Percentiles rank a stretch among this genome's conserved stretches.
Evolutionary conservation across 2,797 vertebrate genomes (phyloP).

Genomic region (Rhynchotus rufescens): DNA sequence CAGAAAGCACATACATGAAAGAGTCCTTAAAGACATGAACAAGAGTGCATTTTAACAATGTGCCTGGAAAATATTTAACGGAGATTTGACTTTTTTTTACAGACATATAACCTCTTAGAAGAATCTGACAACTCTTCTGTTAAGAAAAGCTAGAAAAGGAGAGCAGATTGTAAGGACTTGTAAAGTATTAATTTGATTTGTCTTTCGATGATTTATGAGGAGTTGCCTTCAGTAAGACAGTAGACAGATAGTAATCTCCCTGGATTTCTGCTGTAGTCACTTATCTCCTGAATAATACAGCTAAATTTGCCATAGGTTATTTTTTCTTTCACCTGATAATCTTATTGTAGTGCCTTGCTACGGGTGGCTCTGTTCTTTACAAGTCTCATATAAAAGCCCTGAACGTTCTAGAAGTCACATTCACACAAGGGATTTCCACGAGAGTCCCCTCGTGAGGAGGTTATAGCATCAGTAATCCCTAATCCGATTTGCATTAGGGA

Average conservation of each 20-base stretch:
- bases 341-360: not conserved
- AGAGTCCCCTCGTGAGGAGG: not conserved
- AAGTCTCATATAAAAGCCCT: not conserved
- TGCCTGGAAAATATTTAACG: not conserved
- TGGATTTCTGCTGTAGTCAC: not conserved
- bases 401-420: not conserved
- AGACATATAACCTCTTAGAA: not conserved
- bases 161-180: not conserved
- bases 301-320: not conserved
- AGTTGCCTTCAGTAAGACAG: not conserved
- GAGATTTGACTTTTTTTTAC: not conserved
- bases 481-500: slow-evolving; percentile 30
- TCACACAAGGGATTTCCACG: not conserved
- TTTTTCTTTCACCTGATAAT: not conserved
- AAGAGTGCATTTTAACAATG: not conserved
- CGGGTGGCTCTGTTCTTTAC: not conserved
- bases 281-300: not conserved
- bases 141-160: not conserved
- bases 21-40: not conserved
- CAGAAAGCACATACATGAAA: not conserved
- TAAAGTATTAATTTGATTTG: not conserved
- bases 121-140: not conserved
- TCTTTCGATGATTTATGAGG: not conserved
- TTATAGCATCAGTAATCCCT: not conserved
- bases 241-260: not conserved